phyloP scores from a whole-genome alignment of 1,140 invertebrate species.

The Drosophila gunungcola region DNA sequence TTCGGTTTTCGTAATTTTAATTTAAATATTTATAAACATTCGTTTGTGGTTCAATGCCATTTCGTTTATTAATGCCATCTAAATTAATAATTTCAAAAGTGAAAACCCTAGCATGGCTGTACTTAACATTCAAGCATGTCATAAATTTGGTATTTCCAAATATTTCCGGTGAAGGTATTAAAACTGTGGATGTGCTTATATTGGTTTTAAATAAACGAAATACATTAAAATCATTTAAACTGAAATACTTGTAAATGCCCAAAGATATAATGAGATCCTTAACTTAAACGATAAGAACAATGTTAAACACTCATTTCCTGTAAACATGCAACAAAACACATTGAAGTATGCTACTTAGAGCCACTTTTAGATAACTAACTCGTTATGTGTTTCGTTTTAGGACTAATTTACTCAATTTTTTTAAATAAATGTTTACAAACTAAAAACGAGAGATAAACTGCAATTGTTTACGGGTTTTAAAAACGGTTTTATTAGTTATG shows the following conservation, averaged over 20 bases:
- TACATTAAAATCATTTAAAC: not conserved
- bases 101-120: conserved; percentile 3
- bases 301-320: not conserved
- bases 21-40: too few species aligned
- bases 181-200: not conserved
- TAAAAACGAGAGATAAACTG: conserved; percentile 2
- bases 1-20: not conserved
- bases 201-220: not conserved
- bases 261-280: not conserved
- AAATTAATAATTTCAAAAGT: not conserved
- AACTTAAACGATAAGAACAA: not conserved
- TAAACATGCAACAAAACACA: not conserved
- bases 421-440: conserved; percentile 44
- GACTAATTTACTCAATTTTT: conserved; percentile 27
- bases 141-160: not conserved
- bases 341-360: not conserved
- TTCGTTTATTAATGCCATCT: too few species aligned
- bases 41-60: too few species aligned
- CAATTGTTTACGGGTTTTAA: conserved; percentile 57
- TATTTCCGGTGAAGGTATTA: not conserved
- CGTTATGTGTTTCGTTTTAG: conserved; percentile 1
- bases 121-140: conserved; percentile 22
- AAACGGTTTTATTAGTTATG: conserved; percentile 79
- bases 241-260: not conserved
- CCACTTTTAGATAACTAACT: not conserved